phyloP scores from a whole-genome alignment of 2,113 vertebrate species.

The Seriola quinqueradiata region DNA sequence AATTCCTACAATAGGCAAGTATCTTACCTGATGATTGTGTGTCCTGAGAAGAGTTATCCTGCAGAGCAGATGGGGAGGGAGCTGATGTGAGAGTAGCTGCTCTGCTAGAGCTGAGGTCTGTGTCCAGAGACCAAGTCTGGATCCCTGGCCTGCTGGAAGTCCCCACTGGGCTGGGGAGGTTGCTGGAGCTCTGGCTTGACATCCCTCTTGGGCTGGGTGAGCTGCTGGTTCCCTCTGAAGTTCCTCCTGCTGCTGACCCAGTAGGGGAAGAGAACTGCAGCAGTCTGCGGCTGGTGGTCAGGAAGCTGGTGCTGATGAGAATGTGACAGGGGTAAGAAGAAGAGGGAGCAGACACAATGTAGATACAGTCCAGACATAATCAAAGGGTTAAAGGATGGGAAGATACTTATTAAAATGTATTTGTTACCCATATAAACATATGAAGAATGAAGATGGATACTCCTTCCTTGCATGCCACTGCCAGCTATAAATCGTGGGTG shows the following conservation, averaged over 20 bases:
- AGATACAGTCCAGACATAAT: not conserved
- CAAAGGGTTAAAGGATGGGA: not conserved
- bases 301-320: slow-evolving; percentile 82
- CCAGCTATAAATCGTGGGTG: not conserved
- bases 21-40: slow-evolving; percentile 84
- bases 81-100: slow-evolving; percentile 46
- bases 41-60: slow-evolving; percentile 84
- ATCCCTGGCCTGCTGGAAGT: slow-evolving; percentile 66
- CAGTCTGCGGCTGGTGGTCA: slow-evolving; percentile 78
- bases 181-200: slow-evolving; percentile 81
- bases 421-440: not conserved
- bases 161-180: slow-evolving; percentile 78
- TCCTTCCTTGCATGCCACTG: not conserved
- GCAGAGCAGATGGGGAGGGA: slow-evolving; percentile 77
- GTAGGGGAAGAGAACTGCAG: slow-evolving; percentile 73
- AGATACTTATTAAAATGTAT: not conserved
- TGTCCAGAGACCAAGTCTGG: slow-evolving; percentile 69
- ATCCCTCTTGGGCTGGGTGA: slow-evolving; percentile 71
- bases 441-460: not conserved
- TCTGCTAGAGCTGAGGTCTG: slow-evolving; percentile 57
- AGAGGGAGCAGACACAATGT: not conserved
- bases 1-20: not conserved
- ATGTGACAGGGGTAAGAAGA: not conserved
- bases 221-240: slow-evolving; percentile 76
- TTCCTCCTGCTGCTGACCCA: slow-evolving; percentile 68